Base-by-base conservation (phyloP, 2,888 invertebrate genomes). In the Polydesmus complanatus region DNA sequence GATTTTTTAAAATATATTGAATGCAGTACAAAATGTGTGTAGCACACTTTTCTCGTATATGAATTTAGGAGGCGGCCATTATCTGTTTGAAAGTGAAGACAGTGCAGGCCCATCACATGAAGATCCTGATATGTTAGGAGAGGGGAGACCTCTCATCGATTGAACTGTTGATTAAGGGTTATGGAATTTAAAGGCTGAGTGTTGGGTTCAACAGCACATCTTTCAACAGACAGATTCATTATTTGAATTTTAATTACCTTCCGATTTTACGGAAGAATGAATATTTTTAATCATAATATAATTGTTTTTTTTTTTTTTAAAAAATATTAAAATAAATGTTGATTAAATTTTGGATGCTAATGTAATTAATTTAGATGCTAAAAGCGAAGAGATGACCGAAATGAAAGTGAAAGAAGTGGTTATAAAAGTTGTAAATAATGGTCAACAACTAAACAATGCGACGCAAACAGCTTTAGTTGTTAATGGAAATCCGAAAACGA, bases 311-410 rank as follows among this genome's bases (percentile, higher is more conserved):
- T n/a, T n/a, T n/a, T n/a, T n/a, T n/a, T n/a, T n/a, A n/a, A n/a
- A n/a, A n/a, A n/a, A n/a, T n/a, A n/a, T n/a, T n/a, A n/a, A n/a
- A n/a, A n/a, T n/a, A n/a, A n/a, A n/a, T n/a, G n/a, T n/a, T n/a
- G n/a, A n/a, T n/a, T n/a, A n/a, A n/a, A n/a, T n/a, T n/a, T n/a
- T n/a, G n/a, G n/a, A n/a, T n/a, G n/a, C n/a, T n/a, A n/a, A n/a
- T n/a, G n/a, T n/a, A n/a, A n/a, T n/a, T n/a, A n/a, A n/a, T 51
- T 47, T 27, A 56, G 56, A 56, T 37, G 56, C 37, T 23, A 25
- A 56, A 48, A 8, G 21, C 1, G 56, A 56, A 22, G 56, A 56
- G 48, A 47, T 27, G 19, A 56, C 56, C 2, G 56, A 56, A n/a
- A 21, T 56, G 48, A 56, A 56, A 23, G 51, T 51, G 22, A 51